Evolutionary conservation across 2,888 invertebrate species (phyloP).

Genomic region (Marronus borbonicus): DNA sequence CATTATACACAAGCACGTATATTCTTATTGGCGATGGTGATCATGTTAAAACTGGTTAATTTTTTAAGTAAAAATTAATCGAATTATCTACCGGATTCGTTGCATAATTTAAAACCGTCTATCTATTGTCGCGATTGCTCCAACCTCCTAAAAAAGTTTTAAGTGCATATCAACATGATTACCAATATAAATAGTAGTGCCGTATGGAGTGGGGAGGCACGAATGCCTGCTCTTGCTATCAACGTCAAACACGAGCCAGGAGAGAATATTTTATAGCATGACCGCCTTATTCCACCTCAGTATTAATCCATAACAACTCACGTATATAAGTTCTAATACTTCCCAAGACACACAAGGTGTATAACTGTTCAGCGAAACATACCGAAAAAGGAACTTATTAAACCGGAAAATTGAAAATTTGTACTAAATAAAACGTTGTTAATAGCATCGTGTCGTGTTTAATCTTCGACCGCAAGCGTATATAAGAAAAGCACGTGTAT

Average conservation of each 20-base stretch:
- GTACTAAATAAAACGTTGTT: conserved; percentile 8
- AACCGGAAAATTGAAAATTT: not conserved
- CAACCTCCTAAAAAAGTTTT: conserved; percentile 42
- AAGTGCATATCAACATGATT: conserved; percentile 47
- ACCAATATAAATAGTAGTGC: conserved; percentile 45
- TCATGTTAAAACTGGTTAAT: no score
- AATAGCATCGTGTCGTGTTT: conserved; percentile 11
- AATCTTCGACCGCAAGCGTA: not conserved
- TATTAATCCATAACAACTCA: conserved; percentile 53
- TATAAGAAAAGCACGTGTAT: conserved; percentile 35
- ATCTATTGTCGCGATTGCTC: conserved; percentile 14
- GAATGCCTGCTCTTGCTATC: conserved; percentile 50
- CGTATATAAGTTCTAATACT: conserved; percentile 38
- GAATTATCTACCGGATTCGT: not conserved
- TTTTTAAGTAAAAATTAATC: not conserved
- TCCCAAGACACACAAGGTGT: not conserved
- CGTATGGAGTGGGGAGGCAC: conserved; percentile 46
- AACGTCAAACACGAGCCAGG: conserved; percentile 57
- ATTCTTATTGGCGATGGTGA: no score
- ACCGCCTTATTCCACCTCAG: conserved; percentile 57
- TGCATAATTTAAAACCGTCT: not conserved
- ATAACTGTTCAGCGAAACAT: conserved; percentile 18
- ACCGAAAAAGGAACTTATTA: not conserved
- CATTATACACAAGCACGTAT: no score
- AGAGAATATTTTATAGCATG: conserved; percentile 57